Percentiles rank a stretch among this genome's conserved stretches.
These are phyloP conservation scores for Micoletzkya japonica DNA, from an alignment of 2,888 invertebrate species.

Conservation along the genomic window DNA sequence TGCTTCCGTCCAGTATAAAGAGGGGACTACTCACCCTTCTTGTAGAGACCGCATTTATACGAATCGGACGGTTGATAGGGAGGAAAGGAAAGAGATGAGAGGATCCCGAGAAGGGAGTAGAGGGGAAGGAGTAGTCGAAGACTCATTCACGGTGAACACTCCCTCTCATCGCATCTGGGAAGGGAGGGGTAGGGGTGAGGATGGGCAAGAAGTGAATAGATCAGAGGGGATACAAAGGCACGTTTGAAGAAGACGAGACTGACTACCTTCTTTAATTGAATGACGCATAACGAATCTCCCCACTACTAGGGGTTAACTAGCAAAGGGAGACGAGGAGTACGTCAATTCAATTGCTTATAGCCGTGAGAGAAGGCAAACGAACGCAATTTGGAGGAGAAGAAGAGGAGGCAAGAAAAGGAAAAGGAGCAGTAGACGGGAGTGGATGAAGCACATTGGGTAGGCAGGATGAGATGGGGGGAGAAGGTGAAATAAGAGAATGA, in stretches of 20 bases:
- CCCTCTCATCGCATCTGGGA: no score
- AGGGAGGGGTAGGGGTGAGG: background rate
- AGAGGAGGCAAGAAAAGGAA: slow-evolving; percentile 15
- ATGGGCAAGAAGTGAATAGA: background rate
- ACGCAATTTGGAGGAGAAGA: slow-evolving; percentile 1
- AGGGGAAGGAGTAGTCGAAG: background rate
- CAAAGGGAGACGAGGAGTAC: no score
- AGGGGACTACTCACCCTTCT: slow-evolving; percentile 20
- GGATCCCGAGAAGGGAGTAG: background rate
- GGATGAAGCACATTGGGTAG: slow-evolving; percentile 10
- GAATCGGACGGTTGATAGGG: slow-evolving; percentile 49
- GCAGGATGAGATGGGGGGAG: background rate
- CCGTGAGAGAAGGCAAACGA: background rate
- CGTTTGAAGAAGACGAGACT: background rate
- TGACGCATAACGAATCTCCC: no score
- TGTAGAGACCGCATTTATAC: slow-evolving; percentile 51
- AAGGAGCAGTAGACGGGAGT: background rate
- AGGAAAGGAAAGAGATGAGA: slow-evolving; percentile 33
- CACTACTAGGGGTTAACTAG: no score
- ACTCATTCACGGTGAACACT: background rate
- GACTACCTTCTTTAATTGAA: no score
- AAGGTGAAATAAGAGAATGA: no score
- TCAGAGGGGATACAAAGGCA: background rate
- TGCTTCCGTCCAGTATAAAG: background rate
- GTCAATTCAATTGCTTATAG: background rate